Evolutionary conservation across 2,888 invertebrate species (phyloP).

Genomic region (Drosophila macrospina): DNA sequence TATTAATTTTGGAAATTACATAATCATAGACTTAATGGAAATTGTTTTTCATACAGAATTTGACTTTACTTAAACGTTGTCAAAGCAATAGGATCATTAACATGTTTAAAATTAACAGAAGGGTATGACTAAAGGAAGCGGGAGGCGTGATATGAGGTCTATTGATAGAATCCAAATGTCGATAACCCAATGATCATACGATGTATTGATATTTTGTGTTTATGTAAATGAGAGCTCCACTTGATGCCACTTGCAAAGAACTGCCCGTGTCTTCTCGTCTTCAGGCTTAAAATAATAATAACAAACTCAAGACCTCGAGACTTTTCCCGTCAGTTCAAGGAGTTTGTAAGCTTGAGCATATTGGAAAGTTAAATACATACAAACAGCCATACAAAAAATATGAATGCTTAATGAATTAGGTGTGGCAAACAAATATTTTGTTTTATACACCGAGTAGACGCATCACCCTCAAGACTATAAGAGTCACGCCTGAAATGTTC

Average conservation of each 20-base stretch:
- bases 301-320: slow-evolving; percentile 47
- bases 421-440: background rate
- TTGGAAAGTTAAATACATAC: background rate
- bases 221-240: slow-evolving; percentile 63
- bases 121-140: too few relatives aligned
- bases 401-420: background rate
- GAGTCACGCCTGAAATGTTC: too few relatives aligned
- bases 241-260: slow-evolving; percentile 63
- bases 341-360: slow-evolving; percentile 5
- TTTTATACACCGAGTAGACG: too few relatives aligned
- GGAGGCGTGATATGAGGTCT: slow-evolving; percentile 42
- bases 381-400: background rate
- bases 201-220: slow-evolving; percentile 45
- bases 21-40: too few relatives aligned
- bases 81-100: too few relatives aligned
- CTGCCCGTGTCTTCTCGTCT: slow-evolving; percentile 44
- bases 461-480: too few relatives aligned
- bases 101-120: background rate
- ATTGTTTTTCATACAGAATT: too few relatives aligned
- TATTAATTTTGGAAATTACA: too few relatives aligned
- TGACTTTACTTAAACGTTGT: too few relatives aligned
- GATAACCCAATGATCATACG: slow-evolving; percentile 12
- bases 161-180: background rate
- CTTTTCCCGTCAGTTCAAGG: slow-evolving; percentile 3
- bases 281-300: slow-evolving; percentile 57